Evolutionary conservation across 2,797 vertebrate species (phyloP).

Genomic region (Esox lucius): DNA sequence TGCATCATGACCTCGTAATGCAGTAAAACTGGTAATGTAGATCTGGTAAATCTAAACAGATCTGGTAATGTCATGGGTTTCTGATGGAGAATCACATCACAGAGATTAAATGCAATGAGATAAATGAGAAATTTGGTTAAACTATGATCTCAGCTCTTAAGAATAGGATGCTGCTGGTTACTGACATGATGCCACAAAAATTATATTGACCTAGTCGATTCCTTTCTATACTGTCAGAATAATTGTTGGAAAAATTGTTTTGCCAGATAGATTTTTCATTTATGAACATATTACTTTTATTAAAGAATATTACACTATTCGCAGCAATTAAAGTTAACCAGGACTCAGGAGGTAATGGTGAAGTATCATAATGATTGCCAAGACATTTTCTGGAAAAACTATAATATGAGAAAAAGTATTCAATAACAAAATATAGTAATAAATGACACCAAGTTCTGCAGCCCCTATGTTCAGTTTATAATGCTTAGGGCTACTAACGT

Average conservation of each 20-base stretch:
- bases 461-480: background rate
- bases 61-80: slow-evolving; percentile 48
- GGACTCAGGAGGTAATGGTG: background rate
- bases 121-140: slow-evolving; percentile 68
- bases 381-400: background rate
- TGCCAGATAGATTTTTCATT: background rate
- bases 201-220: slow-evolving; percentile 47
- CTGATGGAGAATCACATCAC: slow-evolving; percentile 48
- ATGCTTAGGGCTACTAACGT: slow-evolving; percentile 1
- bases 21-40: no score
- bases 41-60: slow-evolving; percentile 38
- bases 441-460: background rate
- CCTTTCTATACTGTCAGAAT: slow-evolving; percentile 20
- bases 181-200: slow-evolving; percentile 59
- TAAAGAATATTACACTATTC: background rate
- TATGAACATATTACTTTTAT: background rate
- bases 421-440: background rate
- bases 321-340: background rate
- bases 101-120: slow-evolving; percentile 61
- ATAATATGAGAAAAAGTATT: background rate
- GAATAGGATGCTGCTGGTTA: slow-evolving; percentile 64
- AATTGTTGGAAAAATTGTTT: background rate
- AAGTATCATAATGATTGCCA: background rate
- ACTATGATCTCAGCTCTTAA: slow-evolving; percentile 62
- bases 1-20: slow-evolving; percentile 37